phyloP scores from a whole-genome alignment of 2,113 vertebrate genomes.

The Miniopterus natalensis region DNA sequence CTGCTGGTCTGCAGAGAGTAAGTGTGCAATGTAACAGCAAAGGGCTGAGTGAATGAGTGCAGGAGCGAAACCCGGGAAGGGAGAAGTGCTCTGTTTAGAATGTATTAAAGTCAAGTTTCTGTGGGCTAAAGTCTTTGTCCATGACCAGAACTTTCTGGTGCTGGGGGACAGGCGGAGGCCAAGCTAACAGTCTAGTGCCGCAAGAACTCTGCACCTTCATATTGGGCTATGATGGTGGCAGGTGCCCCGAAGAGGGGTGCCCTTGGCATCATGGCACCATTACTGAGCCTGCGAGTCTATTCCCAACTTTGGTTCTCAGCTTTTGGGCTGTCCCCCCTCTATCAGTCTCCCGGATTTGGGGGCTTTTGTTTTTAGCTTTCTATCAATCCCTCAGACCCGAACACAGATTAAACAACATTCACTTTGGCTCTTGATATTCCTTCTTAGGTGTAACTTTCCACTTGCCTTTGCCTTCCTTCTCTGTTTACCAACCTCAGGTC shows the following conservation, averaged over 20 bases:
- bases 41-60: not conserved
- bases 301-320: not conserved
- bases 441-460: not conserved
- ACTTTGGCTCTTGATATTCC: not conserved
- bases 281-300: not conserved
- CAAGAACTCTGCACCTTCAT: not conserved
- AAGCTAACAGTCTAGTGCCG: too few relatives aligned
- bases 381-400: not conserved
- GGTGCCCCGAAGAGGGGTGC: not conserved
- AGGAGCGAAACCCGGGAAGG: not conserved
- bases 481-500: not conserved
- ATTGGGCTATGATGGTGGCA: not conserved
- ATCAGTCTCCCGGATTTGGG: not conserved
- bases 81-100: not conserved
- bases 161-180: too few relatives aligned
- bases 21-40: fast-evolving
- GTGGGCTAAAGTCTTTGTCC: not conserved
- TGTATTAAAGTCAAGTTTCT: not conserved
- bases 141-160: not conserved
- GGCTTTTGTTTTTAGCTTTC: not conserved
- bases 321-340: not conserved
- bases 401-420: not conserved
- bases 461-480: not conserved
- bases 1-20: not conserved
- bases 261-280: not conserved